Conservation (phyloP, 2,888 invertebrate species). For the Drosophila antonietae region DNA sequence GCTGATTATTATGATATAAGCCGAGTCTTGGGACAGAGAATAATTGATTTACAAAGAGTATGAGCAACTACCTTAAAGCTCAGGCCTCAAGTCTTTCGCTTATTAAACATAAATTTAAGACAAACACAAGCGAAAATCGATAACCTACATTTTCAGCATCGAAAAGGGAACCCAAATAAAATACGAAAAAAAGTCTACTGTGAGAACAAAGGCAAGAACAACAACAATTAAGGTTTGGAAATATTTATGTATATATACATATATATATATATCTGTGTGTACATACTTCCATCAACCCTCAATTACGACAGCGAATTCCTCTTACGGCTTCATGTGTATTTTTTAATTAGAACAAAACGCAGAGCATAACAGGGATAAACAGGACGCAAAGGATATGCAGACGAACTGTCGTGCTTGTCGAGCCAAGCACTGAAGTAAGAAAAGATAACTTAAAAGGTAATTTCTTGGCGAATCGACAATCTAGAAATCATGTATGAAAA, state of each 20-base stretch:
- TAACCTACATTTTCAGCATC: constrained; percentile 66
- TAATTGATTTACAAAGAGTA: constrained; percentile 31
- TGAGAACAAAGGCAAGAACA: constrained; percentile 62
- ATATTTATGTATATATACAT: neutral
- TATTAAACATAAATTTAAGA: constrained; percentile 50
- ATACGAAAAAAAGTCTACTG: constrained; percentile 22
- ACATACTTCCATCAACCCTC: constrained; percentile 67
- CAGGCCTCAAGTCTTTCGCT: constrained; percentile 3
- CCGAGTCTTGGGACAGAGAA: constrained; percentile 11
- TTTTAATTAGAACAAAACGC: constrained; percentile 60
- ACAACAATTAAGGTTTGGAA: constrained; percentile 67
- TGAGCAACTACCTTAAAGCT: neutral
- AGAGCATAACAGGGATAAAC: constrained; percentile 22
- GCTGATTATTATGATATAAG: constrained; percentile 38
- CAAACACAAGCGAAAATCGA: constrained; percentile 61
- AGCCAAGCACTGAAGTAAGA: constrained; percentile 29
- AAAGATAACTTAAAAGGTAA: constrained; percentile 7
- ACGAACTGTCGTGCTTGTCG: constrained; percentile 47
- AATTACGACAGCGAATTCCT: constrained; percentile 52
- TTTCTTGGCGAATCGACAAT: constrained; percentile 1
- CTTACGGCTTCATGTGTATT: constrained; percentile 43
- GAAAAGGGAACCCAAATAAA: constrained; percentile 44
- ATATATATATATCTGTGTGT: neutral
- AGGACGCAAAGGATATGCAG: constrained; percentile 44
- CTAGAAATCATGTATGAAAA: constrained; percentile 17